Evolutionary conservation across 2,113 vertebrate species (phyloP).

Genomic region (Heterotilapia buettikoferi): DNA sequence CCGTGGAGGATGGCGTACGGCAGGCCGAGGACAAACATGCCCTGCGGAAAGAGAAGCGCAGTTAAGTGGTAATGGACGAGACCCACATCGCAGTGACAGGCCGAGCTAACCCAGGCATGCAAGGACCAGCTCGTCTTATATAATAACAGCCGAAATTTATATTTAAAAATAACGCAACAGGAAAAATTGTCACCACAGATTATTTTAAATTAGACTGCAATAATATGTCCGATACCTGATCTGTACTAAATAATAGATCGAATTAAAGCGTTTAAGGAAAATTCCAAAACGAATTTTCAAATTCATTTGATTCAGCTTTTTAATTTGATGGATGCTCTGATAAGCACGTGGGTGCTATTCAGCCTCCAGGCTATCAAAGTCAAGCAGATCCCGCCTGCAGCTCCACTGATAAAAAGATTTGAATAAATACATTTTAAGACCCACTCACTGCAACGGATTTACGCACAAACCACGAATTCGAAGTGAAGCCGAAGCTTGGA

Average conservation of each 20-base stretch:
- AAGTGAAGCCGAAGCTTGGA: neutral
- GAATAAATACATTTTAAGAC: constrained; percentile 43
- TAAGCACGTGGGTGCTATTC: constrained; percentile 24
- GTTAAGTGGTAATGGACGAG: constrained; percentile 29
- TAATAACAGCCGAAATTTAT: neutral
- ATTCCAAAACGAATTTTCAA: neutral
- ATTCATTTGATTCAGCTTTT: neutral
- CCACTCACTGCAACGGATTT: neutral
- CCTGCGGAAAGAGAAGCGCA: constrained; percentile 75
- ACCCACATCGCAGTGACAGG: constrained; percentile 54
- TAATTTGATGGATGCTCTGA: constrained; percentile 16
- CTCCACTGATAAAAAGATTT: constrained; percentile 58
- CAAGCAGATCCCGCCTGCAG: constrained; percentile 31
- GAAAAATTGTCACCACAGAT: neutral
- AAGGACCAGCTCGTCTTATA: neutral
- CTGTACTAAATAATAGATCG: neutral
- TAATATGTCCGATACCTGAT: neutral
- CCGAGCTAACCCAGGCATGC: constrained; percentile 5
- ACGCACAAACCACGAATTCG: neutral
- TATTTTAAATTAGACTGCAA: neutral
- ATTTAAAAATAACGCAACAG: neutral
- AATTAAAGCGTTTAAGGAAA: neutral
- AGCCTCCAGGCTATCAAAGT: constrained; percentile 32
- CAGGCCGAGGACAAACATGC: constrained; percentile 97
- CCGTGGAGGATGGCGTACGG: constrained; percentile 97